Percentiles rank a stretch among this genome's conserved stretches.
phyloP scores from a whole-genome alignment of 1,140 invertebrate genomes.

The Platyscapa corneri region DNA sequence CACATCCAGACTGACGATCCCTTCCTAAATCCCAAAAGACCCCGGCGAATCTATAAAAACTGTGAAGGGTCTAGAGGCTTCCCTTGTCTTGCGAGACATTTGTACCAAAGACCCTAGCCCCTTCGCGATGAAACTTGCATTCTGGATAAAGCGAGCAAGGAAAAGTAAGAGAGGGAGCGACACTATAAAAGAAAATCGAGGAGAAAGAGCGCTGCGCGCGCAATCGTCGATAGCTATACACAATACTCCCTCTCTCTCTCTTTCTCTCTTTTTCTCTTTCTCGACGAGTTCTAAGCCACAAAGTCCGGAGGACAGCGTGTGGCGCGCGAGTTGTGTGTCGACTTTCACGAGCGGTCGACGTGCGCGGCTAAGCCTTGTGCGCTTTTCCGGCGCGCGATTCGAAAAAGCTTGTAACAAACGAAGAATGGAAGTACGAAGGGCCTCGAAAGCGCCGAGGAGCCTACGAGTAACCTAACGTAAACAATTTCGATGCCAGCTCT shows the following conservation, averaged over 20 bases:
- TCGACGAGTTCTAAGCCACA: not conserved
- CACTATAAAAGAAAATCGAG: not conserved
- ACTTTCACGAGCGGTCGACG: slow-evolving; percentile 41
- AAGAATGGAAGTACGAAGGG: not conserved
- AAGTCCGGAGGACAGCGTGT: not conserved
- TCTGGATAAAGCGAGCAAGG: not conserved
- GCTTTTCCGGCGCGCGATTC: not conserved
- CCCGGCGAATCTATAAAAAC: too few species aligned
- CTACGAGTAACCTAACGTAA: too few species aligned
- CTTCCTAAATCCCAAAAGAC: too few species aligned
- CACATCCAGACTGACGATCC: too few species aligned
- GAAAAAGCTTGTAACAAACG: not conserved
- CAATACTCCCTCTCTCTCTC: not conserved
- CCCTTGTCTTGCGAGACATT: too few species aligned
- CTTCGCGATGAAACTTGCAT: too few species aligned
- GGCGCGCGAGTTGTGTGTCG: slow-evolving; percentile 32
- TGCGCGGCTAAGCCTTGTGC: not conserved
- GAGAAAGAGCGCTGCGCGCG: not conserved
- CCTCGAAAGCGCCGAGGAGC: not conserved
- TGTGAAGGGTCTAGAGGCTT: too few species aligned
- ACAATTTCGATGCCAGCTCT: too few species aligned
- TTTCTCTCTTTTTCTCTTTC: not conserved
- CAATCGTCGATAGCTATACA: not conserved
- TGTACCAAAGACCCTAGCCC: too few species aligned
- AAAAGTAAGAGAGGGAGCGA: not conserved